Evolutionary conservation across 2,797 vertebrate species (phyloP).

Genomic region (Pyrrhura leucotis): DNA sequence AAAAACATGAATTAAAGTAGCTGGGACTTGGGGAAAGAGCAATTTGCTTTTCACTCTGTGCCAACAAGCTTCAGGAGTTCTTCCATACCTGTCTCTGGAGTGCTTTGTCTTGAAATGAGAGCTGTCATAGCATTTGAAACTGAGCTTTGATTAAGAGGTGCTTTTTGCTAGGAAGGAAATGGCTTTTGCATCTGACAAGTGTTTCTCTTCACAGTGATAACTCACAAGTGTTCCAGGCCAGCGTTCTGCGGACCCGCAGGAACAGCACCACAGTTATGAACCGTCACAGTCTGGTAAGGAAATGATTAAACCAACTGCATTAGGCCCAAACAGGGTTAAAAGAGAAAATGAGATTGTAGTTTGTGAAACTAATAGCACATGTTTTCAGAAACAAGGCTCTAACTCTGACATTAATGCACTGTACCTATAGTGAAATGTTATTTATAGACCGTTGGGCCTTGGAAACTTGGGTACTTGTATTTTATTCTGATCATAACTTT

Average conservation of each 20-base stretch:
- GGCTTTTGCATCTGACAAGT: slow-evolving; percentile 26
- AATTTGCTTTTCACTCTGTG: not conserved
- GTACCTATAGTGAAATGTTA: not conserved
- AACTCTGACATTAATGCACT: not conserved
- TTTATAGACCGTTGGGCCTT: not conserved
- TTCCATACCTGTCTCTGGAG: not conserved
- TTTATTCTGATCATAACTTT: not conserved
- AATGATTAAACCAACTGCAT: not conserved
- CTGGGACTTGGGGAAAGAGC: not conserved
- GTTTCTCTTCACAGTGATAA: slow-evolving; percentile 81
- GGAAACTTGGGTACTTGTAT: not conserved
- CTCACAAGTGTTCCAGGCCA: slow-evolving; percentile 86
- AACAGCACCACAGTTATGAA: slow-evolving; percentile 87
- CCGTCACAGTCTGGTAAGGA: slow-evolving; percentile 84
- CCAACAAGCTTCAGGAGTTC: not conserved
- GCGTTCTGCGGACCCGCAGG: slow-evolving; percentile 83
- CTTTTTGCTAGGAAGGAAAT: slow-evolving; percentile 2
- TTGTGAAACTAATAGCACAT: not conserved
- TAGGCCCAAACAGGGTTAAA: not conserved
- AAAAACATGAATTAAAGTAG: not conserved
- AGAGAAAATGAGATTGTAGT: not conserved
- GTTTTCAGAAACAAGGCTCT: not conserved
- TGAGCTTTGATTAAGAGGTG: not conserved
- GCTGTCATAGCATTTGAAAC: not conserved
- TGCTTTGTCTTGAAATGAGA: not conserved